Conservation (phyloP, 2,888 invertebrate species). For the Strigamia transsilvanica region DNA sequence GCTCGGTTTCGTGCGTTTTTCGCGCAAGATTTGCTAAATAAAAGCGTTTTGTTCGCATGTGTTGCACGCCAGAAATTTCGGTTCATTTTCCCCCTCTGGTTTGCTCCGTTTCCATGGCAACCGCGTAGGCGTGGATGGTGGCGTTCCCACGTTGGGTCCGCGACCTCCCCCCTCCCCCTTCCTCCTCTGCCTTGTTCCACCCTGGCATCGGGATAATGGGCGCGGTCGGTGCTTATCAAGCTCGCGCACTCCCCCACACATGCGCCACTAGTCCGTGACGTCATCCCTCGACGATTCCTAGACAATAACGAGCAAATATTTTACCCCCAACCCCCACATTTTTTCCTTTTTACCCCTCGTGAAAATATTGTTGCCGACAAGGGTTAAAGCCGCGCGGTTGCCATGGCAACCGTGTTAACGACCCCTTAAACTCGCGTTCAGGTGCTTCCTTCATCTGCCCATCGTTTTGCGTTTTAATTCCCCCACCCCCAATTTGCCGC, state of each 20-base stretch:
- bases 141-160: slow-evolving; percentile 49
- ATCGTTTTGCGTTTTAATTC: not conserved
- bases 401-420: slow-evolving; percentile 24
- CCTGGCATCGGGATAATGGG: slow-evolving; percentile 43
- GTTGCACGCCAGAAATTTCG: not conserved
- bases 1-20: too few species aligned
- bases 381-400: not conserved
- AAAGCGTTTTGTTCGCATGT: not conserved
- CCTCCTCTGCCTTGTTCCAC: not conserved
- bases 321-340: not conserved
- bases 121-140: slow-evolving; percentile 44
- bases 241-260: slow-evolving; percentile 47
- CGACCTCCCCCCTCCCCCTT: slow-evolving; percentile 22
- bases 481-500: not conserved
- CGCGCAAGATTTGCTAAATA: too few species aligned
- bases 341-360: not conserved
- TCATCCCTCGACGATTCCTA: slow-evolving; percentile 40
- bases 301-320: slow-evolving; percentile 33
- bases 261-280: slow-evolving; percentile 40
- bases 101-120: slow-evolving; percentile 44
- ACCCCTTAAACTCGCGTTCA: not conserved
- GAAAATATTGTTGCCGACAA: not conserved
- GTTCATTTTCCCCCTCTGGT: slow-evolving; percentile 36
- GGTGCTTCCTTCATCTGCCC: not conserved
- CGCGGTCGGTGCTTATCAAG: slow-evolving; percentile 47